These are phyloP conservation scores for Silurus lanzhouensis DNA, from an alignment of 2,797 vertebrate species.

Conservation along the genomic window DNA sequence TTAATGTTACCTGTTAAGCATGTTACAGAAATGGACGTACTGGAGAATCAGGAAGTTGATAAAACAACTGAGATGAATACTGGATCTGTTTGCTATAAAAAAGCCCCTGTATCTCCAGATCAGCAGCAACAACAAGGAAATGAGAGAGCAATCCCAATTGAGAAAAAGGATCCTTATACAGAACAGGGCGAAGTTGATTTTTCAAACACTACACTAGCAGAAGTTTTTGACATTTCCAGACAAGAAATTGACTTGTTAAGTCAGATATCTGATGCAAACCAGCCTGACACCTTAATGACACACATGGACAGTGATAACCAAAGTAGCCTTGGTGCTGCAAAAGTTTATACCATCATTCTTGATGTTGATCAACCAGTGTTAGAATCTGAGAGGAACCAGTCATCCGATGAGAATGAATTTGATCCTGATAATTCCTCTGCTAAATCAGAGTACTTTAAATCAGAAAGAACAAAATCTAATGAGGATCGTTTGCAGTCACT, in stretches of 20 bases:
- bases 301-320: not conserved
- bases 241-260: not conserved
- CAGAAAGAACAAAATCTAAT: not conserved
- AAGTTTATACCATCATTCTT: conserved; percentile 49
- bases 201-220: not conserved
- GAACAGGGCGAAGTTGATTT: not conserved
- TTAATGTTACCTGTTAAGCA: not conserved
- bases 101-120: not conserved
- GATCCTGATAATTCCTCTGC: not conserved
- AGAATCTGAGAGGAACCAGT: not conserved
- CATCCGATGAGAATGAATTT: not conserved
- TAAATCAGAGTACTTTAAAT: not conserved
- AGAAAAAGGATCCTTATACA: not conserved
- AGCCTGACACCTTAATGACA: not conserved
- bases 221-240: not conserved
- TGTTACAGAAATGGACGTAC: not conserved
- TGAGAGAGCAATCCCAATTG: not conserved
- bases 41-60: not conserved
- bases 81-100: not conserved
- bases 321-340: not conserved
- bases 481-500: not conserved
- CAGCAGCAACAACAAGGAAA: not conserved
- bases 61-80: not conserved
- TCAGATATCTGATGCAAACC: not conserved
- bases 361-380: conserved; percentile 28